Evolutionary conservation across 2,797 vertebrate genomes (phyloP).

Genomic region (Spea hammondii): DNA sequence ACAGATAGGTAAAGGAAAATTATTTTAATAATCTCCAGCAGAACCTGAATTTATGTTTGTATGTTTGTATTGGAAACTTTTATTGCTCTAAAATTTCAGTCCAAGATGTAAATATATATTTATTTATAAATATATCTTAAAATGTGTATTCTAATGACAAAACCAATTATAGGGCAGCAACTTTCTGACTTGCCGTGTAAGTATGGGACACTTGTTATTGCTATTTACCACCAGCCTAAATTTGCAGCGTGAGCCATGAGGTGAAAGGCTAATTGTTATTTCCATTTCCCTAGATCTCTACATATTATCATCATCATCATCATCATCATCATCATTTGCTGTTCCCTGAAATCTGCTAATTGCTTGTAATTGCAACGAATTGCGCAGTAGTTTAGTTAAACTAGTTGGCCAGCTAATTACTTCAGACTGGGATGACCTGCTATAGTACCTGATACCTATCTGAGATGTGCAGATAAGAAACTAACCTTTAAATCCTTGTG

Average conservation of each 20-base stretch:
- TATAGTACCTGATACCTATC: slow-evolving; percentile 35
- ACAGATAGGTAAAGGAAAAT: too few species aligned
- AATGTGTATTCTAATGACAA: too few species aligned
- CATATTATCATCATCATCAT: slow-evolving; percentile 36
- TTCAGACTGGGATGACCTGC: slow-evolving; percentile 33
- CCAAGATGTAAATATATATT: too few species aligned
- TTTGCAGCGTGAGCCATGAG: slow-evolving; percentile 4
- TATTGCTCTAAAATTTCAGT: too few species aligned
- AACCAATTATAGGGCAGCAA: background rate
- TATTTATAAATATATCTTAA: too few species aligned
- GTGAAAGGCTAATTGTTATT: slow-evolving; percentile 49
- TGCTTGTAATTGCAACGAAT: slow-evolving; percentile 51
- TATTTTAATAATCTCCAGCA: too few species aligned
- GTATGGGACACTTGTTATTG: background rate
- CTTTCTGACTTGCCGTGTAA: background rate
- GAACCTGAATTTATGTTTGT: too few species aligned
- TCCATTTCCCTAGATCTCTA: slow-evolving; percentile 10
- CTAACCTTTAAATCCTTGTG: slow-evolving; percentile 35
- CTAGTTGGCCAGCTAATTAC: slow-evolving; percentile 38
- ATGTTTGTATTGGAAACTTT: too few species aligned
- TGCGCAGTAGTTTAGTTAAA: slow-evolving; percentile 48
- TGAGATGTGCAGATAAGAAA: slow-evolving; percentile 44
- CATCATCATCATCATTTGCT: slow-evolving; percentile 41
- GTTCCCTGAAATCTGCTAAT: slow-evolving; percentile 48
- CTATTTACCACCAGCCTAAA: background rate